phyloP scores from a whole-genome alignment of 2,113 vertebrate genomes.

The Bubo bubo region DNA sequence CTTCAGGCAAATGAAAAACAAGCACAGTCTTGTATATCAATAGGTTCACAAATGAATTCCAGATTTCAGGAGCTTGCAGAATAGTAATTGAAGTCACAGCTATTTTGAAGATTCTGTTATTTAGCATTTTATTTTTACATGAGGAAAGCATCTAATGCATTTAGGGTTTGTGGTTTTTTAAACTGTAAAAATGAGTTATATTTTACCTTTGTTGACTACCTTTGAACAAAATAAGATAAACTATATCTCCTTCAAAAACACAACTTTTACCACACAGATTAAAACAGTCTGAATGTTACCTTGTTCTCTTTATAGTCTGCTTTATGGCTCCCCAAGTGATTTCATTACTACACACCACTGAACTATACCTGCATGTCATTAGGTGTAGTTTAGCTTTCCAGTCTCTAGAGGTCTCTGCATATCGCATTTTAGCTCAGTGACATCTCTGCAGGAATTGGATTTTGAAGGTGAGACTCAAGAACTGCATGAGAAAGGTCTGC shows the following conservation, averaged over 20 bases:
- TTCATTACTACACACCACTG: background rate
- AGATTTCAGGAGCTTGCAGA: background rate
- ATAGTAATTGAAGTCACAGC: background rate
- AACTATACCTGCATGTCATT: background rate
- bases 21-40: background rate
- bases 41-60: background rate
- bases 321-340: background rate
- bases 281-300: background rate
- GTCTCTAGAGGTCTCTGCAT: constrained; percentile 81
- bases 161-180: background rate
- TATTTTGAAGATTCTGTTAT: background rate
- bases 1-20: background rate
- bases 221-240: background rate
- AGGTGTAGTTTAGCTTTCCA: constrained; percentile 55
- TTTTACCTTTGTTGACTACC: constrained; percentile 24
- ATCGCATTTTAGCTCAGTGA: constrained; percentile 49
- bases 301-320: background rate
- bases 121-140: background rate
- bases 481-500: background rate
- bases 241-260: background rate
- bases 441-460: background rate
- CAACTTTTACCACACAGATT: background rate
- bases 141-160: background rate
- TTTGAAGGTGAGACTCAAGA: background rate
- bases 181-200: background rate